Conservation (phyloP, 2,797 vertebrate genomes). For the Pelochelys cantorii region DNA sequence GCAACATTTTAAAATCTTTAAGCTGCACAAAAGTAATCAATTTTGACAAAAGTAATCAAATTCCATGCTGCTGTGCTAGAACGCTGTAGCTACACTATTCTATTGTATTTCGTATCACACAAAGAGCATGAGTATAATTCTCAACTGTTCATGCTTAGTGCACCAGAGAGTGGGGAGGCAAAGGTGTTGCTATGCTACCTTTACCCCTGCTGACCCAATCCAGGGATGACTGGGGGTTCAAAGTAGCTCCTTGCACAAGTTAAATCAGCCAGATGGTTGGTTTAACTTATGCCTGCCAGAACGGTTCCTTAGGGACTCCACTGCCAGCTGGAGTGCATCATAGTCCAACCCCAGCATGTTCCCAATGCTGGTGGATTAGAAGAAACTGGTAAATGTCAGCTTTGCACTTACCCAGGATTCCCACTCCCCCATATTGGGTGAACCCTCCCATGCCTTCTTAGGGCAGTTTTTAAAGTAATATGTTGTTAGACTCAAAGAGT, state of each 20-base stretch:
- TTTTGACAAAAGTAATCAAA: not conserved
- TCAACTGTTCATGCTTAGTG: not conserved
- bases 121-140: not conserved
- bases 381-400: not conserved
- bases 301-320: not conserved
- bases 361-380: not conserved
- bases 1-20: conserved; percentile 1
- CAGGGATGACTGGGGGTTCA: not conserved
- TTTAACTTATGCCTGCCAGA: not conserved
- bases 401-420: not conserved
- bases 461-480: not conserved
- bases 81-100: not conserved
- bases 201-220: not conserved
- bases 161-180: not conserved
- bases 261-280: not conserved
- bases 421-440: not conserved
- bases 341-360: not conserved
- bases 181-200: not conserved
- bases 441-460: not conserved
- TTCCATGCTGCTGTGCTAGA: not conserved
- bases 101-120: not conserved
- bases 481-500: rapidly evolving
- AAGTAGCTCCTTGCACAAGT: not conserved
- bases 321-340: not conserved
- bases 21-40: not conserved